These are phyloP conservation scores for Lampris incognitus DNA, from an alignment of 2,113 vertebrate species.

Conservation along the genomic window DNA sequence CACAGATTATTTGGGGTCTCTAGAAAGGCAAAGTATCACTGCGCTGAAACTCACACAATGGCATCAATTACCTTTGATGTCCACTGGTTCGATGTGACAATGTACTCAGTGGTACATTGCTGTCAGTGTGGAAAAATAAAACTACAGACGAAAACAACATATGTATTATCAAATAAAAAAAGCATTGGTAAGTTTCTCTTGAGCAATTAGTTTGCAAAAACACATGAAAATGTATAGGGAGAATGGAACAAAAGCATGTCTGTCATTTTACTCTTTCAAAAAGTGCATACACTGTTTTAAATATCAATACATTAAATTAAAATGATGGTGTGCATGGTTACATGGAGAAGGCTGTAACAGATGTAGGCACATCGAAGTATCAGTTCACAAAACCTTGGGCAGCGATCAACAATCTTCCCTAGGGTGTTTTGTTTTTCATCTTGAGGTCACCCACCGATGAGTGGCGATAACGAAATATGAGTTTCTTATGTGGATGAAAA, in stretches of 20 bases:
- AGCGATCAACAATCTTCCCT: slow-evolving; percentile 81
- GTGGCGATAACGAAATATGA: slow-evolving; percentile 20
- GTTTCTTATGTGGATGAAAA: slow-evolving; percentile 68
- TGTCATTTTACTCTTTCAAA: slow-evolving; percentile 75
- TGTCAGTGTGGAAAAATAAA: slow-evolving; percentile 63
- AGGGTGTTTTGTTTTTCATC: slow-evolving; percentile 36
- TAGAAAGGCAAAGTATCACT: slow-evolving; percentile 71
- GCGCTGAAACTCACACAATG: slow-evolving; percentile 49
- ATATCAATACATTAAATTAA: slow-evolving; percentile 93
- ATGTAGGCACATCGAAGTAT: slow-evolving; percentile 93
- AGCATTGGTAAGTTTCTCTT: slow-evolving; percentile 65
- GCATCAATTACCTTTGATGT: slow-evolving; percentile 62
- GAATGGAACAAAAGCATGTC: slow-evolving; percentile 73
- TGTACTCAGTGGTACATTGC: slow-evolving; percentile 70
- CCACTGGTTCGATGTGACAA: slow-evolving; percentile 64
- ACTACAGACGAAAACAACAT: slow-evolving; percentile 48
- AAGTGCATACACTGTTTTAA: slow-evolving; percentile 95
- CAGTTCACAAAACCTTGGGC: slow-evolving; percentile 73
- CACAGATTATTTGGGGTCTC: slow-evolving; percentile 74
- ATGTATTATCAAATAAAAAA: slow-evolving; percentile 56
- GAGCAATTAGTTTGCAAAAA: slow-evolving; percentile 64
- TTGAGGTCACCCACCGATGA: slow-evolving; percentile 59
- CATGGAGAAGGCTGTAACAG: slow-evolving; percentile 90
- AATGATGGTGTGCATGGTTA: slow-evolving; percentile 86
- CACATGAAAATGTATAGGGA: slow-evolving; percentile 62